These are phyloP conservation scores for Pipa parva DNA, from an alignment of 2,113 vertebrate genomes.

Conservation along the genomic window DNA sequence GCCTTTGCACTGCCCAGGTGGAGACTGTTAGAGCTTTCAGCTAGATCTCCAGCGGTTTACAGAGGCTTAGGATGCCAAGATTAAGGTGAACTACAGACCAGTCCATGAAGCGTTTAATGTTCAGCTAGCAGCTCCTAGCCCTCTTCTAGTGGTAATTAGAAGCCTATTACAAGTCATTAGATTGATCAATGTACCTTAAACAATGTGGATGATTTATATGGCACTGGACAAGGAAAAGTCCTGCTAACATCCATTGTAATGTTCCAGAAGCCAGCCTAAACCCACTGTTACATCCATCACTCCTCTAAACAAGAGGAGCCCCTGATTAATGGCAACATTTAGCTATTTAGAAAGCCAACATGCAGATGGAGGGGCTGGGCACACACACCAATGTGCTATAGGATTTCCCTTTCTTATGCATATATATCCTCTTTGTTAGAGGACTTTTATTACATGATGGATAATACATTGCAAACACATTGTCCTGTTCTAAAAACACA, in stretches of 20 bases:
- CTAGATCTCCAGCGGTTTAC: too few relatives aligned
- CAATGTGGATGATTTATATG: constrained; percentile 94
- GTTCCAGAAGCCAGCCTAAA: constrained; percentile 53
- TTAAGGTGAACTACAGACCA: constrained; percentile 54
- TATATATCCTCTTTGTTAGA: constrained; percentile 1
- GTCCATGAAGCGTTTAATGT: constrained; percentile 57
- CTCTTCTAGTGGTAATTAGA: constrained; percentile 89
- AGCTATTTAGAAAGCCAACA: constrained; percentile 75
- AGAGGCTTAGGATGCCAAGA: constrained; percentile 48
- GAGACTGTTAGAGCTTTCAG: too few relatives aligned
- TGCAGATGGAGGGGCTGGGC: constrained; percentile 45
- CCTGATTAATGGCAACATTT: constrained; percentile 71
- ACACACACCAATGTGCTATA: constrained; percentile 37
- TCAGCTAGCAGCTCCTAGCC: constrained; percentile 68
- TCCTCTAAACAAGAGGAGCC: constrained; percentile 70
- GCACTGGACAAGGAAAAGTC: constrained; percentile 61
- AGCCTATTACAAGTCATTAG: constrained; percentile 96
- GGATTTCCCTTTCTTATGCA: constrained; percentile 33
- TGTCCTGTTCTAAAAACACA: not conserved
- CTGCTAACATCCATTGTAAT: constrained; percentile 69
- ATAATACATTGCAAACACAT: constrained; percentile 8
- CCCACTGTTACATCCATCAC: constrained; percentile 69
- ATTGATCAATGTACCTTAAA: constrained; percentile 99
- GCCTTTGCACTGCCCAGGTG: too few relatives aligned
- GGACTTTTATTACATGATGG: constrained; percentile 11